Base-by-base conservation (phyloP, 2,888 invertebrate species). In the Sinodicranocentrus sp. region DNA sequence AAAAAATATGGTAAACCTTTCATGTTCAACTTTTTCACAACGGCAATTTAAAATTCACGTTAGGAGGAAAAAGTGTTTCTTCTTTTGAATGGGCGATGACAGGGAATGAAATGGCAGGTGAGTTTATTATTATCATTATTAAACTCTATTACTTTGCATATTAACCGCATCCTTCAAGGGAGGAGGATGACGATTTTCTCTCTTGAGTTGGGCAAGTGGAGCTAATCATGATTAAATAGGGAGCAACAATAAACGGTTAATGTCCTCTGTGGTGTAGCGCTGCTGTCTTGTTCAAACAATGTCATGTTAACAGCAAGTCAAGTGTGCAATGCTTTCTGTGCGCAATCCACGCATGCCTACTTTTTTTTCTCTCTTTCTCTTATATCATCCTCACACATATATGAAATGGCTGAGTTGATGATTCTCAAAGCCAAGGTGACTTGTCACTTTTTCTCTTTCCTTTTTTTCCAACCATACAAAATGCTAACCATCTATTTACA, bases 221-320 rank as follows among this genome's bases (percentile, higher is more conserved):
- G 77, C 77, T 77, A 77, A 77, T 77, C 77, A 77, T 68, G 67
- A 67, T 67, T 43, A 77, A 28, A 59, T 28, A 59, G 59, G 15
- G 23, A 63, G 10, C 26, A 63, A 63, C n/a, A 63, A 26, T 63
- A 28, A 15, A 48, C 78, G 78, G 78, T 79, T 79, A 79, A 79
- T 79, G 78, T 79, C 78, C 78, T 79, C 33, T 68, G 15, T 39
- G 44, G 28, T 52, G 26, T 28, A 3, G 21, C n/a, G 17, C 15
- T 33, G 8, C 28, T 57, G 21, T 26, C 19, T 48, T 43, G 3
- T 48, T 57, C 63, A 79, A 70, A 79, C 78, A 79, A 79, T 79
- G 70, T 59, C 70, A 48, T 70, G 78, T 13, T 63, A 71, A 59
- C 77, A 68, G 54, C 68, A 68, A 77, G 65, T 76, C 76, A 68